Percentiles rank a stretch among this genome's conserved stretches.
These are phyloP conservation scores for Papilio machaon DNA, from an alignment of 1,140 invertebrate genomes.

Conservation along the genomic window DNA sequence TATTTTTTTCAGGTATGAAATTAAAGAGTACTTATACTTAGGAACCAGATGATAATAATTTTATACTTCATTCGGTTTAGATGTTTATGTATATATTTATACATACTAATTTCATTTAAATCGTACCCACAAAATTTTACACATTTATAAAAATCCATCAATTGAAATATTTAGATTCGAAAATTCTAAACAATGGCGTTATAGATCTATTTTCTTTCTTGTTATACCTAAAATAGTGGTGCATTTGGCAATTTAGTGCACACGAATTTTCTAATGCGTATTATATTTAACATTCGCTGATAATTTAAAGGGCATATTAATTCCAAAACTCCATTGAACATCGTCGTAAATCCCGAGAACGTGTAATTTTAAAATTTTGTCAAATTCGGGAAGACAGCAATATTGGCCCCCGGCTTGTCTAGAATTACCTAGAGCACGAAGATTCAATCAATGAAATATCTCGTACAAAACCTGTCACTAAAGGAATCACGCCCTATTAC, in stretches of 20 bases:
- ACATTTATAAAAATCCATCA: neutral
- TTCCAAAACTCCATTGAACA: neutral
- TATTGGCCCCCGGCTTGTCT: constrained; percentile 64
- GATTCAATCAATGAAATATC: constrained; percentile 30
- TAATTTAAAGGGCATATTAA: neutral
- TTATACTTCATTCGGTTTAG: neutral
- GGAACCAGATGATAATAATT: constrained; percentile 4
- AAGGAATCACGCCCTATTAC: neutral
- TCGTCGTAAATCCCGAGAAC: neutral
- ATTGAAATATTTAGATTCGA: neutral
- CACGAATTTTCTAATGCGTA: neutral
- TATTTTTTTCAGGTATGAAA: neutral
- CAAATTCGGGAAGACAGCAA: constrained; percentile 64
- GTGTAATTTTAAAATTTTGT: constrained; percentile 35
- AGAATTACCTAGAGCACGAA: constrained; percentile 43
- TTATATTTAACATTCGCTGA: neutral
- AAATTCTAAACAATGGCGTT: neutral
- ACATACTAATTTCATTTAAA: neutral
- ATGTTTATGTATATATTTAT: neutral
- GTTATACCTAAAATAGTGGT: neutral
- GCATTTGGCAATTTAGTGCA: constrained; percentile 22
- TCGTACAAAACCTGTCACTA: neutral
- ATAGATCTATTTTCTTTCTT: neutral
- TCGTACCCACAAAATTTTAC: neutral
- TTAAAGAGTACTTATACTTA: neutral